A percentile compares a stretch with the other conserved stretches of the same genome.
Evolutionary conservation across 1,140 invertebrate genomes (phyloP).

Genomic region (Planococcus citri): DNA sequence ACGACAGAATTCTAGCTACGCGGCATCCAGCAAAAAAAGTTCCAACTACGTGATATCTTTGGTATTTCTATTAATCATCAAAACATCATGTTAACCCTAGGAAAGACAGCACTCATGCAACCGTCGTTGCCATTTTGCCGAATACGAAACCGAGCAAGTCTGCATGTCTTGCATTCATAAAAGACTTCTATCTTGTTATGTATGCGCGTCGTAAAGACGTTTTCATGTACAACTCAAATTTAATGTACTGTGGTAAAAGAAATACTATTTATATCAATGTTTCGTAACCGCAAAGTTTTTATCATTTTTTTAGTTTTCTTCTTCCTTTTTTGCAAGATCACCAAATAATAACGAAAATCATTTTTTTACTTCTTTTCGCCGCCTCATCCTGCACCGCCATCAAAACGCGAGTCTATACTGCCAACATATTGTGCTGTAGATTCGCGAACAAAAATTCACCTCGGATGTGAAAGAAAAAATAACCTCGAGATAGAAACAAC

Average conservation of each 20-base stretch:
- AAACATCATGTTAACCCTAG: background rate
- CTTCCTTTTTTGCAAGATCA: background rate
- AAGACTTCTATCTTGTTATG: background rate
- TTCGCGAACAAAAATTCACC: too few species aligned
- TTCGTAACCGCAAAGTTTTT: background rate
- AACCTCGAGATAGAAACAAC: too few species aligned
- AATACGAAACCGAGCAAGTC: background rate
- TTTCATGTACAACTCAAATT: background rate
- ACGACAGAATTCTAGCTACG: background rate
- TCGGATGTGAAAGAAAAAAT: too few species aligned
- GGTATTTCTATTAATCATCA: background rate
- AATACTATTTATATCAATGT: background rate
- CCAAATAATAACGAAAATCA: background rate
- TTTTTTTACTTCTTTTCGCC: background rate
- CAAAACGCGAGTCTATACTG: too few species aligned
- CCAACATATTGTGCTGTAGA: too few species aligned
- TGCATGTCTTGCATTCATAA: slow-evolving; percentile 6
- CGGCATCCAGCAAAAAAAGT: background rate
- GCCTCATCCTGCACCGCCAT: too few species aligned
- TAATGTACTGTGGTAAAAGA: slow-evolving; percentile 3
- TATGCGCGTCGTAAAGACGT: slow-evolving; percentile 1
- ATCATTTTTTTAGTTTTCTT: slow-evolving; percentile 5
- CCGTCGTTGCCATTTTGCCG: background rate
- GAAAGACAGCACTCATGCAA: background rate
- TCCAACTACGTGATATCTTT: background rate